Evolutionary conservation across 2,797 vertebrate species (phyloP).

Genomic region (Rhadinocentrus ornatus): DNA sequence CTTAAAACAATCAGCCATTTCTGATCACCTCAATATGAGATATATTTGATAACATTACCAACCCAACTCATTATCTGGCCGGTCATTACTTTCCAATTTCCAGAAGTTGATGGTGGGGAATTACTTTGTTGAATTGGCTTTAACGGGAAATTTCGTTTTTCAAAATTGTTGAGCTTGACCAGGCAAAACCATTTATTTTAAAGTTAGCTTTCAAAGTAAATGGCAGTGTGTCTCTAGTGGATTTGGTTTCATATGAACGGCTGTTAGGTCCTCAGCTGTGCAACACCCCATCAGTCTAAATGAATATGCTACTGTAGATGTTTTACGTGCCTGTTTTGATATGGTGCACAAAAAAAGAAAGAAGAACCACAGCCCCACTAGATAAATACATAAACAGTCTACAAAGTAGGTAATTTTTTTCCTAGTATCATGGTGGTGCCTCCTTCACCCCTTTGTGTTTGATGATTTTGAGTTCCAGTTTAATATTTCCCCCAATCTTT

Average conservation of each 20-base stretch:
- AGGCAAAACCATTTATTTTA: constrained; percentile 10
- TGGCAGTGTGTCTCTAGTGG: constrained; percentile 1
- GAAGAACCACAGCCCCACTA: constrained; percentile 29
- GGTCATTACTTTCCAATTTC: neutral
- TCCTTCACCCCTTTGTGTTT: constrained; percentile 20
- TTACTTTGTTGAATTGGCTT: neutral
- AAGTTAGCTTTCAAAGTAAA: constrained; percentile 1
- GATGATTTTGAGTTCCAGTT: neutral
- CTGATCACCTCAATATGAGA: too few species aligned
- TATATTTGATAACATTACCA: too few species aligned
- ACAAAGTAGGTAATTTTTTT: constrained; percentile 72
- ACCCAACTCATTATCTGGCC: neutral
- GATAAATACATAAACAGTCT: constrained; percentile 51
- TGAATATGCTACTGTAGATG: constrained; percentile 33
- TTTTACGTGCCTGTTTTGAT: constrained; percentile 64
- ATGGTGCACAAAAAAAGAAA: constrained; percentile 38
- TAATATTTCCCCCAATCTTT: constrained; percentile 1
- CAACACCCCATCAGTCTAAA: constrained; percentile 1
- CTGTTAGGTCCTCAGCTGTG: constrained; percentile 3
- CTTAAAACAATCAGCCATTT: too few species aligned
- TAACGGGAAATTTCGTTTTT: constrained; percentile 1
- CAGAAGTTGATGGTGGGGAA: neutral
- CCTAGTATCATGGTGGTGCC: constrained; percentile 22
- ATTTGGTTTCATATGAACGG: constrained; percentile 26
- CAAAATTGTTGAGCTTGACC: constrained; percentile 5